Conservation (phyloP, 2,797 vertebrate species). For the Centropyge bicolor region DNA sequence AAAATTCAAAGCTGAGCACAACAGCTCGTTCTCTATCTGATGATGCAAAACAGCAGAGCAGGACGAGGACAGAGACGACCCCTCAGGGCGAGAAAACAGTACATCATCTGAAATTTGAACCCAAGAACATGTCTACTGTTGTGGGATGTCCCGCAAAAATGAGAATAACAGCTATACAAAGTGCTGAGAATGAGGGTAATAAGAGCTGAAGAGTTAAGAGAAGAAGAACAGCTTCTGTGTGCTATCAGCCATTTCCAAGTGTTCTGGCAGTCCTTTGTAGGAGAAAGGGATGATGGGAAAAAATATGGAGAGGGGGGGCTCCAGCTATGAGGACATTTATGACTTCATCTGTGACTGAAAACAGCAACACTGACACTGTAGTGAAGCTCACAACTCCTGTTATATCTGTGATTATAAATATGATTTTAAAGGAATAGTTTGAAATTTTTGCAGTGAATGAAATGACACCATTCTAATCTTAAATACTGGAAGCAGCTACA, state of each 20-base stretch:
- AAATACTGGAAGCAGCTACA: too few relatives aligned
- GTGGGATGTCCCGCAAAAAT: constrained; percentile 37
- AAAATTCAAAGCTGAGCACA: constrained; percentile 40
- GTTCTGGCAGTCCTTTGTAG: constrained; percentile 30
- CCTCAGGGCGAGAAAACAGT: constrained; percentile 29
- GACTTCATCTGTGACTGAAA: constrained; percentile 73
- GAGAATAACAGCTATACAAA: constrained; percentile 37
- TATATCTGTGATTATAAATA: background rate
- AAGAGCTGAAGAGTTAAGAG: constrained; percentile 28
- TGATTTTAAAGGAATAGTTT: too few relatives aligned
- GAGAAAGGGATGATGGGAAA: constrained; percentile 54
- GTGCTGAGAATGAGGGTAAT: constrained; percentile 38
- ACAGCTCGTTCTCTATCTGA: constrained; percentile 3
- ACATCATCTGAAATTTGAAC: constrained; percentile 47
- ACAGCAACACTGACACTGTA: constrained; percentile 21
- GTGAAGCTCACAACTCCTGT: constrained; percentile 18
- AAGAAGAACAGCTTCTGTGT: constrained; percentile 35
- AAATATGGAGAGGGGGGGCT: constrained; percentile 29
- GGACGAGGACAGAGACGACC: constrained; percentile 1
- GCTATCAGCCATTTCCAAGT: constrained; percentile 8
- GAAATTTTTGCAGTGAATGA: too few relatives aligned
- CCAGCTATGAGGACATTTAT: constrained; percentile 58
- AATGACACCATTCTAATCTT: too few relatives aligned
- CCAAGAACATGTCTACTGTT: constrained; percentile 21
- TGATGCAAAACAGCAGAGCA: constrained; percentile 39